Percentiles rank a stretch among this genome's conserved stretches.
Conservation (phyloP, 2,113 vertebrate species). For the Crotalus viridis region DNA sequence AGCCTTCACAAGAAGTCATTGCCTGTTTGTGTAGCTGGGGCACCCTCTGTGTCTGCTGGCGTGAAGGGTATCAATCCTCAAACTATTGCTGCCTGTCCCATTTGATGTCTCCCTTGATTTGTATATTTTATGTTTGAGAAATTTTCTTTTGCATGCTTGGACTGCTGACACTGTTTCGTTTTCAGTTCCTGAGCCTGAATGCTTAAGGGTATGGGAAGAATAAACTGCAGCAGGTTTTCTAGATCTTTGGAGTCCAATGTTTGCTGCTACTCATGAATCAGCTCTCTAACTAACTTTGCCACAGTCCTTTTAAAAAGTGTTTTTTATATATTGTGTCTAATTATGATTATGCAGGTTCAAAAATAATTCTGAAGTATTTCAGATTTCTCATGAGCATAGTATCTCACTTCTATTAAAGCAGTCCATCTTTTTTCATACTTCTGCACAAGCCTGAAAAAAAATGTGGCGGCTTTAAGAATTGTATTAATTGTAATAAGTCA, state of each 20-base stretch:
- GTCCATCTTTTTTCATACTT: background rate
- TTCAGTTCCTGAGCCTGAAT: background rate
- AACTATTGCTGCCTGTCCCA: background rate
- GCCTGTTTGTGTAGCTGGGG: background rate
- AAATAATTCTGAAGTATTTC: background rate
- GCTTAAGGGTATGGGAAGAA: background rate
- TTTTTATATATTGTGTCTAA: background rate
- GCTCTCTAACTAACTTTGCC: background rate
- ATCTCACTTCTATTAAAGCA: background rate
- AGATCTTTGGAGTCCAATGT: background rate
- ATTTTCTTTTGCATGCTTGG: background rate
- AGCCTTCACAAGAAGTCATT: background rate
- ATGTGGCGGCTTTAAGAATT: background rate
- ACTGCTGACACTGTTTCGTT: background rate
- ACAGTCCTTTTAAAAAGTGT: background rate
- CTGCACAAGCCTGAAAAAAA: background rate
- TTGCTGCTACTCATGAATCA: background rate
- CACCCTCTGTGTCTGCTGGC: background rate
- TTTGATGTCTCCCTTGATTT: background rate
- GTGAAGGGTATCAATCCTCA: background rate
- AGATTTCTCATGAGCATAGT: background rate
- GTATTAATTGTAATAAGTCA: background rate
- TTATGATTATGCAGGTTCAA: background rate
- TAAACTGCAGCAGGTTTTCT: background rate
- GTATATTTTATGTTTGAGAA: background rate